A percentile compares a stretch with the other conserved stretches of the same genome.
Evolutionary conservation across 1,140 invertebrate species (phyloP).

Genomic region (Pseudomyrmex sp.): DNA sequence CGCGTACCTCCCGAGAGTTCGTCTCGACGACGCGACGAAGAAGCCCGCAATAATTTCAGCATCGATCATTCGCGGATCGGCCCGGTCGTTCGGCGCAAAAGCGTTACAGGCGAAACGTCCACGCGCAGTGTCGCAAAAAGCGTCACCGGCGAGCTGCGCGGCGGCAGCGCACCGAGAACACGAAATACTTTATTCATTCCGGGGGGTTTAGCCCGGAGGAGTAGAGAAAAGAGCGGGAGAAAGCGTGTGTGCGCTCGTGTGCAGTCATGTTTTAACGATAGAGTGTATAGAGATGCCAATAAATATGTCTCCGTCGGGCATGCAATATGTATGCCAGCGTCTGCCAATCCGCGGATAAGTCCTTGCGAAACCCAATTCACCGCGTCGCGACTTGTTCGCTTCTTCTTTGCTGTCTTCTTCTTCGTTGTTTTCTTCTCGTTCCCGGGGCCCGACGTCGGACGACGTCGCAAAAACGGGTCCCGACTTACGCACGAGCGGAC

Average conservation of each 20-base stretch:
- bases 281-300: constrained; percentile 81
- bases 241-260: constrained; percentile 25
- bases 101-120: constrained; percentile 66
- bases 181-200: constrained; percentile 80
- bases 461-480: constrained; percentile 65
- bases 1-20: constrained; percentile 19
- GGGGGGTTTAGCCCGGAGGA: constrained; percentile 24
- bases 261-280: constrained; percentile 76
- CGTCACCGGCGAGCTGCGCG: not conserved
- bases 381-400: constrained; percentile 45
- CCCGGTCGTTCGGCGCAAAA: constrained; percentile 65
- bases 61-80: constrained; percentile 75
- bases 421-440: constrained; percentile 54
- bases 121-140: constrained; percentile 62
- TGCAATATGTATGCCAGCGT: constrained; percentile 83
- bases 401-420: constrained; percentile 17
- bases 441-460: constrained; percentile 43
- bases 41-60: constrained; percentile 75
- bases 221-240: constrained; percentile 32
- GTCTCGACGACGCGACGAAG: constrained; percentile 31
- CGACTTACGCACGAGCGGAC: constrained; percentile 70
- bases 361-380: constrained; percentile 63
- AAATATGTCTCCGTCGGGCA: constrained; percentile 81
- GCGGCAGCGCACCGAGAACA: constrained; percentile 69
- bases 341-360: constrained; percentile 77